A percentile compares a stretch with the other conserved stretches of the same genome.
Conservation (phyloP, 2,888 invertebrate species). For the Parapristionchus giblindavisi region DNA sequence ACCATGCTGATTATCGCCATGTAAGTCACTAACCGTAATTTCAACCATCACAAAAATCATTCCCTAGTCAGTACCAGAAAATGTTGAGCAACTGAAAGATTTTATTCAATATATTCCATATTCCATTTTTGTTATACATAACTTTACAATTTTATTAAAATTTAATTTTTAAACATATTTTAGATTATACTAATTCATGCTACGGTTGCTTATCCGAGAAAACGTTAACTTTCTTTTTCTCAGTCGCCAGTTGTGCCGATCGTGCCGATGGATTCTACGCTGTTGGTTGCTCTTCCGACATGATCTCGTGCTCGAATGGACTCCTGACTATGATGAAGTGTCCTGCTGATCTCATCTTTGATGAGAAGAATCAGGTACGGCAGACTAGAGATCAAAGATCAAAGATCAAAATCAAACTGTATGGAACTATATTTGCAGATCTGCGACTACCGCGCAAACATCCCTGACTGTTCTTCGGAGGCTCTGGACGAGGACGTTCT, state of each 20-base stretch:
- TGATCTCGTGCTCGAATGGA: constrained; percentile 25
- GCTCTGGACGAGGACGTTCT: neutral
- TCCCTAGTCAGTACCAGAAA: too few relatives aligned
- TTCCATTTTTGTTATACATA: too few relatives aligned
- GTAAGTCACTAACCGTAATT: too few relatives aligned
- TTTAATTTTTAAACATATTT: too few relatives aligned
- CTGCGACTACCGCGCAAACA: constrained; percentile 9
- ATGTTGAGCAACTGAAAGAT: too few relatives aligned
- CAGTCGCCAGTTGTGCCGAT: constrained; percentile 2
- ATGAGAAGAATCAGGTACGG: constrained; percentile 19
- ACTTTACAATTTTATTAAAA: too few relatives aligned
- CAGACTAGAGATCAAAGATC: too few relatives aligned
- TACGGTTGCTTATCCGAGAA: too few relatives aligned
- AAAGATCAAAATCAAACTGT: neutral
- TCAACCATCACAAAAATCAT: too few relatives aligned
- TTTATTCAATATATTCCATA: too few relatives aligned
- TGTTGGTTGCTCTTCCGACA: constrained; percentile 11
- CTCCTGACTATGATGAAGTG: constrained; percentile 4
- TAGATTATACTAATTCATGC: too few relatives aligned
- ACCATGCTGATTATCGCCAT: too few relatives aligned
- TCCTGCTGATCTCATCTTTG: constrained; percentile 24
- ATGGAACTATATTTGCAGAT: constrained; percentile 5
- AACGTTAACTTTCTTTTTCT: neutral
- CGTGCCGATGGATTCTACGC: constrained; percentile 27
- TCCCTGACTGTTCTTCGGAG: neutral